Evolutionary conservation across 2,888 invertebrate genomes (phyloP).

Genomic region (Meteorus colon): DNA sequence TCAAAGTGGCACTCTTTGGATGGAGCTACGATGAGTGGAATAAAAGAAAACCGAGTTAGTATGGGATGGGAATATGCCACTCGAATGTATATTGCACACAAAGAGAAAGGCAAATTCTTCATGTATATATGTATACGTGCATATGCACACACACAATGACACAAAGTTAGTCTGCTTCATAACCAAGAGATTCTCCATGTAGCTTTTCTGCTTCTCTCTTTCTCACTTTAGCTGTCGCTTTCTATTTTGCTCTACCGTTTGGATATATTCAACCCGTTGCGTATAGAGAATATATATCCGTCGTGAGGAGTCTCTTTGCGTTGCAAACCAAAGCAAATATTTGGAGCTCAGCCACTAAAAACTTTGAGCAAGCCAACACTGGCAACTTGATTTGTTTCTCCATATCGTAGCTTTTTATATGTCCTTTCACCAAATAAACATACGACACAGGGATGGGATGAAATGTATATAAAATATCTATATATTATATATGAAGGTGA

Average conservation of each 20-base stretch:
- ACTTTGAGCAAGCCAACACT: slow-evolving; percentile 69
- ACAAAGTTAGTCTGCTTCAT: slow-evolving; percentile 19
- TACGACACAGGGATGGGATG: slow-evolving; percentile 23
- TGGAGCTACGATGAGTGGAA: slow-evolving; percentile 32
- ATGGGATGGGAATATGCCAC: slow-evolving; percentile 35
- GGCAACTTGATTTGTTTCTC: slow-evolving; percentile 72
- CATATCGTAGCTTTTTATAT: slow-evolving; percentile 53
- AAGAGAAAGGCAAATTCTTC: slow-evolving; percentile 20
- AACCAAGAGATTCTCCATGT: slow-evolving; percentile 30
- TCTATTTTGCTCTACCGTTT: slow-evolving; percentile 11
- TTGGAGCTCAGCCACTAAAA: slow-evolving; percentile 73
- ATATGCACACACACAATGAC: slow-evolving; percentile 1
- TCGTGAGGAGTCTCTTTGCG: slow-evolving; percentile 47
- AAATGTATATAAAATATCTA: slow-evolving; percentile 14
- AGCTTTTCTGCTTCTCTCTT: slow-evolving; percentile 27
- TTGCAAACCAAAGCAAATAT: slow-evolving; percentile 69
- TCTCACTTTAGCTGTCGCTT: slow-evolving; percentile 31
- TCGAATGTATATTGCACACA: slow-evolving; percentile 25
- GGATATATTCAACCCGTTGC: slow-evolving; percentile 33
- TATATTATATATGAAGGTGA: background rate
- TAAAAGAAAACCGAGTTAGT: slow-evolving; percentile 24
- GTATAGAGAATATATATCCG: slow-evolving; percentile 58
- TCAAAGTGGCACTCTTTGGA: slow-evolving; percentile 25
- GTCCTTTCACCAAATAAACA: slow-evolving; percentile 41
- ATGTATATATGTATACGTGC: background rate